Evolutionary conservation across 2,888 invertebrate species (phyloP).

Genomic region (Agonum fuliginosum): DNA sequence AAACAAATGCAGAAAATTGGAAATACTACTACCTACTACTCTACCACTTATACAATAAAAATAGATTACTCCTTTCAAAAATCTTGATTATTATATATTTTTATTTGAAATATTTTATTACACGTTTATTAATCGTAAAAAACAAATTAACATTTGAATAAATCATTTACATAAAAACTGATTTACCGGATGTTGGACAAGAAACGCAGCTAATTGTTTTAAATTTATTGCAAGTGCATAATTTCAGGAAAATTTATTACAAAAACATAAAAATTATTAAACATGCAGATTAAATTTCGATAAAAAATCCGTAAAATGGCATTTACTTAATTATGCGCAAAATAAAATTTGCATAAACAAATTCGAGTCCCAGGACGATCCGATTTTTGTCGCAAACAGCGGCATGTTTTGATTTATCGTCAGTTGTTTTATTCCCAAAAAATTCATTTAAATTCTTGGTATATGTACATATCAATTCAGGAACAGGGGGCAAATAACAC

Average conservation of each 20-base stretch:
- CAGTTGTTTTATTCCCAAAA: conserved; percentile 25
- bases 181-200: too few relatives aligned
- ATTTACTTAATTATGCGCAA: conserved; percentile 25
- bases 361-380: conserved; percentile 2
- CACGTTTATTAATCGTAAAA: too few relatives aligned
- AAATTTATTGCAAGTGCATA: background rate
- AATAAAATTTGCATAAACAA: conserved; percentile 29
- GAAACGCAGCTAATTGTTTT: background rate
- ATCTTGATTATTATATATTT: too few relatives aligned
- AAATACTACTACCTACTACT: too few relatives aligned
- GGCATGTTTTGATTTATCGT: conserved; percentile 25
- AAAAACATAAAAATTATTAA: background rate
- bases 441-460: conserved; percentile 50
- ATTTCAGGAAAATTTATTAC: background rate
- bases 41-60: too few relatives aligned
- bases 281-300: conserved; percentile 3
- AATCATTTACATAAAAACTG: too few relatives aligned
- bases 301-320: background rate
- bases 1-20: too few relatives aligned
- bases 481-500: background rate
- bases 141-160: too few relatives aligned
- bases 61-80: too few relatives aligned
- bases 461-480: conserved; percentile 41
- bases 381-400: conserved; percentile 11
- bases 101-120: too few relatives aligned